phyloP scores from a whole-genome alignment of 1,140 invertebrate species.

The Drosophila micromelanica region DNA sequence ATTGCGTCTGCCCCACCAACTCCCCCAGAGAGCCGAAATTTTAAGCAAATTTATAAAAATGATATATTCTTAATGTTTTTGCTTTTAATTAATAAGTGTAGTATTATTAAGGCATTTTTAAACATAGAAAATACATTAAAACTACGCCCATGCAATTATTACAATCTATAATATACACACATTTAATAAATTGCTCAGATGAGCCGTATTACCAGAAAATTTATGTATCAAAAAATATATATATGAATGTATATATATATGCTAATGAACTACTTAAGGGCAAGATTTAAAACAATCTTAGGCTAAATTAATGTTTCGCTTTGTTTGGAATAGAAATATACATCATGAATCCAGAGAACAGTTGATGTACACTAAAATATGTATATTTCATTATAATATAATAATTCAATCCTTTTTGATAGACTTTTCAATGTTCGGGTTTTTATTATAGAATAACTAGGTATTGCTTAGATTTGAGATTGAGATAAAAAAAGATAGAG shows the following conservation, averaged over 20 bases:
- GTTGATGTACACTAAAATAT: conserved; percentile 27
- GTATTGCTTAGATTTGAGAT: conserved; percentile 37
- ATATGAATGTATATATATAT: conserved; percentile 12
- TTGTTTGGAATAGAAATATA: conserved; percentile 45
- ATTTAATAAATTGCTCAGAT: conserved; percentile 56
- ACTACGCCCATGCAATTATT: conserved; percentile 51
- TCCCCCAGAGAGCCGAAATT: too few species aligned
- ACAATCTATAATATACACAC: conserved; percentile 53
- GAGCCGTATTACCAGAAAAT: conserved; percentile 47
- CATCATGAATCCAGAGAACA: conserved; percentile 41
- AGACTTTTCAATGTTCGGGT: conserved; percentile 5
- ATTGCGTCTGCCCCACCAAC: too few species aligned
- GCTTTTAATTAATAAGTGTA: conserved; percentile 50
- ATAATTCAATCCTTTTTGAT: background rate
- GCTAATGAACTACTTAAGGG: conserved; percentile 72
- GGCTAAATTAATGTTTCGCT: conserved; percentile 61
- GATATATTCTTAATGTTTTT: conserved; percentile 28
- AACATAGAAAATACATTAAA: conserved; percentile 46
- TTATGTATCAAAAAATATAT: background rate
- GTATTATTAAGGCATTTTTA: conserved; percentile 50
- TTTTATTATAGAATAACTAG: background rate
- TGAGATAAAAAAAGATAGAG: conserved; percentile 38
- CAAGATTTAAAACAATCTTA: conserved; percentile 82
- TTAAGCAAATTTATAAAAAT: background rate
- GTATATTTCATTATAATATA: too few species aligned